Conservation (phyloP, 2,888 invertebrate species). For the Rotaria sp. region DNA sequence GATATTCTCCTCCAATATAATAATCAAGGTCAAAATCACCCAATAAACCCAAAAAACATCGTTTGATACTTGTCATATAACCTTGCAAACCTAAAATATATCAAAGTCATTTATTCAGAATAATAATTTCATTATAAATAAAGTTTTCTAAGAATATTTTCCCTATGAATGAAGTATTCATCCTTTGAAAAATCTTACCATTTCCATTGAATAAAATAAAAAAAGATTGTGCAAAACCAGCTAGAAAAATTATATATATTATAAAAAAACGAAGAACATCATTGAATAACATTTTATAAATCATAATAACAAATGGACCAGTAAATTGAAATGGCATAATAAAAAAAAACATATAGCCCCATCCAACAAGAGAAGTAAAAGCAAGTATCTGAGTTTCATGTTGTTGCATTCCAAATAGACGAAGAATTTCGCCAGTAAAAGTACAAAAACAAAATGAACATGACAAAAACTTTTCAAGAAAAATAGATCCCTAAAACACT, state of each 20-base stretch:
- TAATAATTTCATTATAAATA: background rate
- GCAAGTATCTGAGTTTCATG: background rate
- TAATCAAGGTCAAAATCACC: slow-evolving; percentile 1
- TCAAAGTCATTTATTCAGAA: slow-evolving; percentile 49
- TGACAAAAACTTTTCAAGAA: background rate
- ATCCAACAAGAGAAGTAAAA: background rate
- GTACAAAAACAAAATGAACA: background rate
- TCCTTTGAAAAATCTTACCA: background rate
- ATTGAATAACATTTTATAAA: background rate
- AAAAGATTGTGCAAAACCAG: background rate
- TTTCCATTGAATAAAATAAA: background rate
- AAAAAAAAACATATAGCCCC: background rate
- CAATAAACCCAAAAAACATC: background rate
- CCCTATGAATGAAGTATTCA: too few species aligned
- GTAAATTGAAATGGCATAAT: background rate
- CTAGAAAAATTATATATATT: background rate
- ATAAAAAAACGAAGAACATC: background rate
- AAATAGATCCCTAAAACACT: background rate
- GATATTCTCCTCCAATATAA: background rate
- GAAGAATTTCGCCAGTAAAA: background rate
- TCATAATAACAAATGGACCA: background rate
- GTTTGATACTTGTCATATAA: background rate
- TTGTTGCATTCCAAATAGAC: background rate
- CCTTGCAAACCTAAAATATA: slow-evolving; percentile 63
- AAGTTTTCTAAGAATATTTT: too few species aligned